phyloP scores from a whole-genome alignment of 2,888 invertebrate species.

The Diogma glabrata region DNA sequence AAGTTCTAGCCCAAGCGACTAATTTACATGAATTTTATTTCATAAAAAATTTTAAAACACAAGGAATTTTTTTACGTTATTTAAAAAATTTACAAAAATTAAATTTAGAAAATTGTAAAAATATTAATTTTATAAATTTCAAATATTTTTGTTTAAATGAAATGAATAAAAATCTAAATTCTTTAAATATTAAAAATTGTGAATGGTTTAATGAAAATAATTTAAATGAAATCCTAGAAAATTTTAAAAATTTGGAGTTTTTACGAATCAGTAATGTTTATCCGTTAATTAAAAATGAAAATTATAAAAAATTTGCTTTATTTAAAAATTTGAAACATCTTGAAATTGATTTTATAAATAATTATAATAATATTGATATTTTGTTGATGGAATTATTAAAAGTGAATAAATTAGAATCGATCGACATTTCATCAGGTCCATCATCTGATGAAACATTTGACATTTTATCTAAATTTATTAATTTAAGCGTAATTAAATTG shows the following conservation, averaged over 20 bases:
- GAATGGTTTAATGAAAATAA: conserved; percentile 2
- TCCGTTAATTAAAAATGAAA: background rate
- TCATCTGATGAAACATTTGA: conserved; percentile 4
- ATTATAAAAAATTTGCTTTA: background rate
- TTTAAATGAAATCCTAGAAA: conserved; percentile 4
- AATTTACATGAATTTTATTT: conserved; percentile 4
- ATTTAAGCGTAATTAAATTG: background rate
- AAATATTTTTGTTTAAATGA: background rate
- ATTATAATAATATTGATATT: conserved; percentile 2
- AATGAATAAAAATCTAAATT: background rate
- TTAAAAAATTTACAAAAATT: background rate
- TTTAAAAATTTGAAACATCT: conserved; percentile 2
- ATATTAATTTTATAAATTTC: conserved; percentile 3
- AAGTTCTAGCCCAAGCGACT: too few relatives aligned
- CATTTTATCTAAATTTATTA: conserved; percentile 1
- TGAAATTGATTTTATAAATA: conserved; percentile 5
- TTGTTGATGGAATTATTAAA: background rate
- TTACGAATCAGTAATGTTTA: conserved; percentile 7
- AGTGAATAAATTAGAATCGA: background rate
- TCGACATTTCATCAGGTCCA: conserved; percentile 6
- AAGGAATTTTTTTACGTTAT: background rate
- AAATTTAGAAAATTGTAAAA: conserved; percentile 1
- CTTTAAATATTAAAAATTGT: conserved; percentile 5
- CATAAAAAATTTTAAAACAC: background rate
- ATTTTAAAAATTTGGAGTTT: background rate